Conservation (phyloP, 2,888 invertebrate species). For the Apodemia mormo region DNA sequence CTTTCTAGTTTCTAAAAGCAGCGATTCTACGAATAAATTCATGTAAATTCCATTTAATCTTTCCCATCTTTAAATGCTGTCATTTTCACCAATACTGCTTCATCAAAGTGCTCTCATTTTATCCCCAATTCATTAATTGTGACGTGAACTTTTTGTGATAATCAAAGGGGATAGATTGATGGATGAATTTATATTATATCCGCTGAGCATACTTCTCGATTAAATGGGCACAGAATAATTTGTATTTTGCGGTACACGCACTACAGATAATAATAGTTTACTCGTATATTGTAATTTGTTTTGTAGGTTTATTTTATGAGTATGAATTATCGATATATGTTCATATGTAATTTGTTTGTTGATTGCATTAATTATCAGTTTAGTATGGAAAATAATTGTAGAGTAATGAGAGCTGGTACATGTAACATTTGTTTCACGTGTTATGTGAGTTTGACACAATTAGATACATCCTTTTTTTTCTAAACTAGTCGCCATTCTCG, state of each 20-base stretch:
- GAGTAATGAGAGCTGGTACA: no score
- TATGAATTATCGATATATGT: no score
- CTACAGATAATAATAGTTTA: no score
- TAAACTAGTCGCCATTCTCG: no score
- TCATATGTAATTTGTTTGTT: no score
- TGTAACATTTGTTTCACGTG: no score
- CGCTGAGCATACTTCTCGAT: conserved; percentile 27
- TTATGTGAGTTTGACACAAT: no score
- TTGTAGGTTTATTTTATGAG: no score
- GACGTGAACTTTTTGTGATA: conserved; percentile 37
- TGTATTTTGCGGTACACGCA: background rate
- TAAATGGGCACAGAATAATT: conserved; percentile 33
- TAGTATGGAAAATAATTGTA: no score
- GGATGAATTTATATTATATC: conserved; percentile 32
- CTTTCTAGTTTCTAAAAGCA: background rate
- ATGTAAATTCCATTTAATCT: conserved; percentile 1
- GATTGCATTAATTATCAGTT: no score
- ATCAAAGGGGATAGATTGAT: conserved; percentile 37
- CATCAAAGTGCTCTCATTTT: conserved; percentile 30
- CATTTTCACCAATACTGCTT: conserved; percentile 21
- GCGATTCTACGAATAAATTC: background rate
- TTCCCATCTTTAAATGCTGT: conserved; percentile 3
- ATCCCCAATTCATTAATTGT: conserved; percentile 39
- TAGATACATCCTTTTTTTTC: no score
- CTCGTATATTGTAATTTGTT: no score